Conservation (phyloP, 2,113 vertebrate species). For the Burhinus bistriatus region DNA sequence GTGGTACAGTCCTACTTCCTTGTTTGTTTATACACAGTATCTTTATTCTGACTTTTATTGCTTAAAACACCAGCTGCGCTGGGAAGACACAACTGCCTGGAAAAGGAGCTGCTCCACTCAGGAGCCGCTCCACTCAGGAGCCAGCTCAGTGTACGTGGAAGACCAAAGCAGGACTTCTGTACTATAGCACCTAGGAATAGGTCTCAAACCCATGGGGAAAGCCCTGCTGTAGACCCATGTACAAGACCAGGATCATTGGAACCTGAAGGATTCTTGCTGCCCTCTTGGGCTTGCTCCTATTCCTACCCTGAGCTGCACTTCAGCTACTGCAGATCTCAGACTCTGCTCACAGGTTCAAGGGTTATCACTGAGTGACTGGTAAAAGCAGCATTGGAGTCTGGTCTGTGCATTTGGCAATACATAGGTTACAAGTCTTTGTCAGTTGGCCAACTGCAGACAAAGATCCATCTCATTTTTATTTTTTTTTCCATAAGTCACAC, state of each 20-base stretch:
- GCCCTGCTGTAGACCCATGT: not conserved
- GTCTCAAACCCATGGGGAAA: not conserved
- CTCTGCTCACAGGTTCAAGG: not conserved
- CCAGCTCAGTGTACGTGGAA: slow-evolving; percentile 39
- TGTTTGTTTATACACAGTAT: not conserved
- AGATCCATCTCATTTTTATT: not conserved
- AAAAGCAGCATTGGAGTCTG: not conserved
- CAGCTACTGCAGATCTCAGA: not conserved
- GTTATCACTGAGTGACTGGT: not conserved
- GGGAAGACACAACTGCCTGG: slow-evolving; percentile 31
- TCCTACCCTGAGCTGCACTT: slow-evolving; percentile 5
- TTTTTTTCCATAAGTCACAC: not conserved
- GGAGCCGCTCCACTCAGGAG: slow-evolving; percentile 15
- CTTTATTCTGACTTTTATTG: slow-evolving; percentile 60
- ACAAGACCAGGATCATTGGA: not conserved
- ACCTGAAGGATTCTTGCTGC: not conserved
- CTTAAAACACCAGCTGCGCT: slow-evolving; percentile 46
- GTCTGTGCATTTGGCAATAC: not conserved
- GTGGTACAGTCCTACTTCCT: not conserved
- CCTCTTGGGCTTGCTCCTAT: not conserved
- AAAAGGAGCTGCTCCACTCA: not conserved
- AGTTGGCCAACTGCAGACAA: not conserved
- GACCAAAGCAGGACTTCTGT: slow-evolving; percentile 28
- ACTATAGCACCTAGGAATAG: slow-evolving; percentile 42
- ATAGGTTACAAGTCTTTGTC: not conserved